Conservation (phyloP, 2,797 vertebrate species). For the Rhyacichthys aspro region DNA sequence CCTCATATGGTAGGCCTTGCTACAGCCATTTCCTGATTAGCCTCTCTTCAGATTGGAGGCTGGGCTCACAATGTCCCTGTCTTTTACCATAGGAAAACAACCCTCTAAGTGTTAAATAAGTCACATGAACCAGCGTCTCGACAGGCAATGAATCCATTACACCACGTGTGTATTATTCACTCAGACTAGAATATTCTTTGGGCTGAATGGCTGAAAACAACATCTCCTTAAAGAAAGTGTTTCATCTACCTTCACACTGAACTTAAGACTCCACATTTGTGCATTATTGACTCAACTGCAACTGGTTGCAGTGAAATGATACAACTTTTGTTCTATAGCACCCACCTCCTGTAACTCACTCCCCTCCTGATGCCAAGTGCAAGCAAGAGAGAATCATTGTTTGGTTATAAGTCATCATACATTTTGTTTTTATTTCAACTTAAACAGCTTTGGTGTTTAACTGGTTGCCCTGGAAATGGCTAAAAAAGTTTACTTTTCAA, state of each 20-base stretch:
- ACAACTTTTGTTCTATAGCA: slow-evolving; percentile 39
- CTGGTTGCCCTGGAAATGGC: slow-evolving; percentile 63
- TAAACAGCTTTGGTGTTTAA: slow-evolving; percentile 53
- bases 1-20: slow-evolving; percentile 32
- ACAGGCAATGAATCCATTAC: slow-evolving; percentile 33
- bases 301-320: slow-evolving; percentile 72
- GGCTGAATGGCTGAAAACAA: slow-evolving; percentile 58
- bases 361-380: slow-evolving; percentile 40
- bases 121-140: slow-evolving; percentile 55
- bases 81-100: slow-evolving; percentile 45
- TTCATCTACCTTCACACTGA: slow-evolving; percentile 38
- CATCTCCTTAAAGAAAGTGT: slow-evolving; percentile 36
- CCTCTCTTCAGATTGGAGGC: slow-evolving; percentile 33
- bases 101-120: slow-evolving; percentile 48
- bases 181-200: slow-evolving; percentile 51
- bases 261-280: slow-evolving; percentile 43
- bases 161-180: slow-evolving; percentile 61
- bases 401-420: slow-evolving; percentile 45
- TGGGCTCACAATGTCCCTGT: slow-evolving; percentile 37
- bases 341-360: slow-evolving; percentile 10
- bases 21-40: slow-evolving; percentile 42
- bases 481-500: slow-evolving; percentile 40
- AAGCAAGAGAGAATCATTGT: slow-evolving; percentile 45
- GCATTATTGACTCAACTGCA: slow-evolving; percentile 71
- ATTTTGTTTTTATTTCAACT: slow-evolving; percentile 51